Base-by-base conservation (phyloP, 1,140 invertebrate species). In the Diprion similis region DNA sequence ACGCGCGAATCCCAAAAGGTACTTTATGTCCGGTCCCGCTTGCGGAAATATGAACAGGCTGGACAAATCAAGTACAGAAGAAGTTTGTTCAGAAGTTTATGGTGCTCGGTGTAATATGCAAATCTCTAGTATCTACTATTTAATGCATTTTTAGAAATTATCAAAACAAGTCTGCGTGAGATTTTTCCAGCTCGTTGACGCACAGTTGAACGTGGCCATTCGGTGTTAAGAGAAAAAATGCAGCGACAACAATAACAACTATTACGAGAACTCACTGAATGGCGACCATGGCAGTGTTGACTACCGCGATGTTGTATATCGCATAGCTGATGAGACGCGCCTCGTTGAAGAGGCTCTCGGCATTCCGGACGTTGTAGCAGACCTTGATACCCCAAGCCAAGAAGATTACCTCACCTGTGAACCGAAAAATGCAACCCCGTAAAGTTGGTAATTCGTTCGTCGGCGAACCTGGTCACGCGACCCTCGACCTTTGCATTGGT, bases 331-430 rank as follows among this genome's bases (percentile, higher is more conserved):
- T 98, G 73, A 96, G 91, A 81, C 94, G 90, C 8, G 96, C 96
- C 88, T 98, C 97, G 86, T 97, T 97, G 88, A 96, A 97, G 13
- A 97, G 89, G 69, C 95, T 96, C 83, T 97, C 95, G 0, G 96
- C 96, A 84, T 97, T 96, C 59, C 96, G 89, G 0, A 97, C 96
- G 74, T 95, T 94, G 84, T 96, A 95, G 84, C 96, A 98, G 8
- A 98, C 94, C 71, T 94, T 91, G 10, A 97, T 95, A 24, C 96
- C 96, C 94, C 96, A 97, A 18, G 96, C 91, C 18, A 98, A 88
- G 81, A 98, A 97, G 1, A 96, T 83, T 51, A 96, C 94, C 88
- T 98, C 96, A 37, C 95, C 95, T 95, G 82, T 17, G 89, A 90
- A 70, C 19, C 70, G 68, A 45, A 72, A 37, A 70, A 64, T 8